These are phyloP conservation scores for Lanius ludovicianus DNA, from an alignment of 2,113 vertebrate species.

Conservation along the genomic window DNA sequence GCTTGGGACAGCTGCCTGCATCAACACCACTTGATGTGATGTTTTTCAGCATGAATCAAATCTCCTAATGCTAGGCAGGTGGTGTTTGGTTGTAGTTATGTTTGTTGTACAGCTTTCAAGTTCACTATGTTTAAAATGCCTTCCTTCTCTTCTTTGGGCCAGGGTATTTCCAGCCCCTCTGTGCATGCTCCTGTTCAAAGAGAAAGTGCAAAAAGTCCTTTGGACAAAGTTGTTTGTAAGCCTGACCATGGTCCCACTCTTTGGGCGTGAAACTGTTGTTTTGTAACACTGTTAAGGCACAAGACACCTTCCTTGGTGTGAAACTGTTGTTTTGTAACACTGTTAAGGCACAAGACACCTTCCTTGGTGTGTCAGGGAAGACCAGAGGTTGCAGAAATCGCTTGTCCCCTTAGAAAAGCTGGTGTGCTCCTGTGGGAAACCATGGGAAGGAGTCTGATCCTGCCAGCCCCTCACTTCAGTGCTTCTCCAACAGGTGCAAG, in stretches of 20 bases:
- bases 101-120: not conserved
- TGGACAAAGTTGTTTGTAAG: not conserved
- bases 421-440: not conserved
- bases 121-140: not conserved
- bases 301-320: not conserved
- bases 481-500: not conserved
- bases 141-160: not conserved
- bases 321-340: not conserved
- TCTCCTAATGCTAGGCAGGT: not conserved
- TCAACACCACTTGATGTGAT: not conserved
- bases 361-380: not conserved
- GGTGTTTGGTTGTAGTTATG: not conserved
- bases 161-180: not conserved
- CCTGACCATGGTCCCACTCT: not conserved
- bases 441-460: not conserved
- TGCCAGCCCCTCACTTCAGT: not conserved
- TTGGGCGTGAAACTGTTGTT: not conserved
- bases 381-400: not conserved
- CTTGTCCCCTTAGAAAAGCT: not conserved
- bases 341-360: not conserved
- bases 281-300: not conserved
- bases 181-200: not conserved
- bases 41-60: not conserved
- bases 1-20: not conserved
- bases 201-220: not conserved